A percentile compares a stretch with the other conserved stretches of the same genome.
Conservation (phyloP, 2,888 invertebrate species). For the Dolichomitus sp. region DNA sequence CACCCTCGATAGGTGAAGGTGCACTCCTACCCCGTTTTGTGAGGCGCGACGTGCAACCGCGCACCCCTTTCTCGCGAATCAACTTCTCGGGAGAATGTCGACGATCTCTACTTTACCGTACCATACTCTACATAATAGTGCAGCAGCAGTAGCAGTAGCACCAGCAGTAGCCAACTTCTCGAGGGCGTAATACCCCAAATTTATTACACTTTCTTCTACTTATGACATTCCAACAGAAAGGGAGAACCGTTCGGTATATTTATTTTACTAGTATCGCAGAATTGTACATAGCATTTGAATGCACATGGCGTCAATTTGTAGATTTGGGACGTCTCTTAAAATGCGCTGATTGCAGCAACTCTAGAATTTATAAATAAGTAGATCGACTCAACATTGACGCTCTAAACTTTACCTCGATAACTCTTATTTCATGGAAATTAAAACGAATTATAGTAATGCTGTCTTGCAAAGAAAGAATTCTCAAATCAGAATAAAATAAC, state of each 20-base stretch:
- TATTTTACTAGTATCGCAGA: background rate
- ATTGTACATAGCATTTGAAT: background rate
- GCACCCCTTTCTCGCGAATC: conserved; percentile 54
- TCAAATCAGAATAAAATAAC: no score
- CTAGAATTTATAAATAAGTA: background rate
- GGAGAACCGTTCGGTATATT: conserved; percentile 66
- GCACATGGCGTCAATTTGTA: background rate
- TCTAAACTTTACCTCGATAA: background rate
- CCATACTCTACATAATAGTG: conserved; percentile 9
- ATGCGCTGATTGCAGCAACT: background rate
- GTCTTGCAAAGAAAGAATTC: no score
- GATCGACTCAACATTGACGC: background rate
- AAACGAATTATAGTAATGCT: background rate
- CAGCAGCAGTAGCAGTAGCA: conserved; percentile 17
- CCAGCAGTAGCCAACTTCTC: conserved; percentile 69
- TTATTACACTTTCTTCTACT: conserved; percentile 81
- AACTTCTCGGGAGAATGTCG: conserved; percentile 54
- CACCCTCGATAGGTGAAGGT: conserved; percentile 70
- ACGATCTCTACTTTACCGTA: conserved; percentile 1
- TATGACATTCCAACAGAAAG: conserved; percentile 79
- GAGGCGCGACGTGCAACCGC: conserved; percentile 33
- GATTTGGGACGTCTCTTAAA: background rate
- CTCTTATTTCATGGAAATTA: background rate
- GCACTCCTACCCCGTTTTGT: conserved; percentile 24
- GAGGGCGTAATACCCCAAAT: conserved; percentile 75